Conservation (phyloP, 2,113 vertebrate genomes). For the Notiomystis cincta region DNA sequence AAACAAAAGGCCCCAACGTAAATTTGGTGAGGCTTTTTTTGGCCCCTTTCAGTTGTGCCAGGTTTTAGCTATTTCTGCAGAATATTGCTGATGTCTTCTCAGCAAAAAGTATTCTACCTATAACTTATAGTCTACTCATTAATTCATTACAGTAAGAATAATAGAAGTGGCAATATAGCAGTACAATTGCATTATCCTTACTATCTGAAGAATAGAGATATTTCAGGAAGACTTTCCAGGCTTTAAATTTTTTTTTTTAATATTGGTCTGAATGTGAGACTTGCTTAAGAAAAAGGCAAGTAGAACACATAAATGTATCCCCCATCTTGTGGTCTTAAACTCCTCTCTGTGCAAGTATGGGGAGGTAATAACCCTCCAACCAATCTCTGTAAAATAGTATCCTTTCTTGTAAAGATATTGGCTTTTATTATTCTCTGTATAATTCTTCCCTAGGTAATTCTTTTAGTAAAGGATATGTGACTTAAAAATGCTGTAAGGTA, state of each 20-base stretch:
- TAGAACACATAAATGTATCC: background rate
- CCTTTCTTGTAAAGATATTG: background rate
- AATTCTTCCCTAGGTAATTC: background rate
- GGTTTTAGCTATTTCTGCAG: background rate
- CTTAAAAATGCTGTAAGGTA: background rate
- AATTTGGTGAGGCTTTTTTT: background rate
- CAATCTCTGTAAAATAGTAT: background rate
- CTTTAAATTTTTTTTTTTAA: background rate
- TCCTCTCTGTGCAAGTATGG: background rate
- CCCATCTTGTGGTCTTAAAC: background rate
- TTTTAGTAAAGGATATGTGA: background rate
- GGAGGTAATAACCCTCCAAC: background rate
- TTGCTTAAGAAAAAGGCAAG: background rate
- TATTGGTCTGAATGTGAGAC: background rate
- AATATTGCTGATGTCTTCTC: background rate
- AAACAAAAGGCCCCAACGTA: background rate
- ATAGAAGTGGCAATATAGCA: background rate
- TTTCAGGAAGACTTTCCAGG: background rate
- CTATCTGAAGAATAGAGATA: background rate
- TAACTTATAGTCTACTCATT: background rate
- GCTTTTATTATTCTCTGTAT: background rate
- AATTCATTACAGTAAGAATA: background rate
- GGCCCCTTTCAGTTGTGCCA: rapidly evolving
- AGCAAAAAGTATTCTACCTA: background rate
- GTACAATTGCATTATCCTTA: background rate